These are phyloP conservation scores for Apostichopus leukothele DNA, from an alignment of 53 echinoderm and acorn worm genomes.

Conservation along the genomic window DNA sequence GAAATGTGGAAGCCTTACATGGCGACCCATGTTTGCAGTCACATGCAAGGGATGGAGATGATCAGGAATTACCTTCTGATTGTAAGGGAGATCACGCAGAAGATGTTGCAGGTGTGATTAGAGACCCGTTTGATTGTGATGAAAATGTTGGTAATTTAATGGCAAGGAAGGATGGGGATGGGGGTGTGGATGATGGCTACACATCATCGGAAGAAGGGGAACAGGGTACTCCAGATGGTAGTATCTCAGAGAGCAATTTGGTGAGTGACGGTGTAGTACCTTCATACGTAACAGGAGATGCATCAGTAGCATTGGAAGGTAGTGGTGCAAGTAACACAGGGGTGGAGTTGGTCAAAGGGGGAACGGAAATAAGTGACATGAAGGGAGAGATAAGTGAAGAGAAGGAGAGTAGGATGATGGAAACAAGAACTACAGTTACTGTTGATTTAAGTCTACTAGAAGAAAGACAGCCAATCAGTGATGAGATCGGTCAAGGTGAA, in stretches of 20 bases:
- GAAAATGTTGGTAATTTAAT: neutral
- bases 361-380: neutral
- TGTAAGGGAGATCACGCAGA: too few relatives aligned
- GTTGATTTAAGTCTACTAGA: too few relatives aligned
- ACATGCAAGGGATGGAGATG: too few relatives aligned
- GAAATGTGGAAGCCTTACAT: too few relatives aligned
- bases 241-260: neutral
- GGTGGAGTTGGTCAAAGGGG: neutral
- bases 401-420: neutral
- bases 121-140: neutral
- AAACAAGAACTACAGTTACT: neutral
- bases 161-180: neutral
- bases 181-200: constrained; percentile 33
- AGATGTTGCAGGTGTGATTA: too few relatives aligned
- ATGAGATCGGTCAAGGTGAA: too few relatives aligned
- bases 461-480: too few relatives aligned
- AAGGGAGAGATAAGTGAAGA: neutral
- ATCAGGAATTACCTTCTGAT: too few relatives aligned
- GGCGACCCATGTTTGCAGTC: too few relatives aligned
- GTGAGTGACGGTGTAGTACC: too few relatives aligned
- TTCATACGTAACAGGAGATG: neutral
- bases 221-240: neutral
- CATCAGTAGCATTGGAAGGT: neutral
- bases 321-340: neutral
- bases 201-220: constrained; percentile 38